These are phyloP conservation scores for Brachyhypopomus occidentalis DNA, from an alignment of 2,113 vertebrate species.

Conservation along the genomic window DNA sequence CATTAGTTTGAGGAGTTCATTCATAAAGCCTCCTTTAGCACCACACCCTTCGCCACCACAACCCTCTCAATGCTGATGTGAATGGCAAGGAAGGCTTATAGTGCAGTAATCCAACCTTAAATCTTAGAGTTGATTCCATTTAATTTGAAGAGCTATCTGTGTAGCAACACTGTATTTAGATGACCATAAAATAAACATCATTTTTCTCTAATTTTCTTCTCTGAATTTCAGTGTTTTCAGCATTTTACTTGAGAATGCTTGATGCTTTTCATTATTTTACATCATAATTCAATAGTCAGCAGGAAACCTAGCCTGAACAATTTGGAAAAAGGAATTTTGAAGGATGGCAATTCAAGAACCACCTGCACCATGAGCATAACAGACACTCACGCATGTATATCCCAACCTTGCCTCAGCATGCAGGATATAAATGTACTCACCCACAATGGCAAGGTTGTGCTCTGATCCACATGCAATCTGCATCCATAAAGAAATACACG, in stretches of 20 bases:
- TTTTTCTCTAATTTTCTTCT: not conserved
- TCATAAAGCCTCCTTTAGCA: conserved; percentile 13
- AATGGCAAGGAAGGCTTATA: conserved; percentile 36
- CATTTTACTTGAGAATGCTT: too few relatives aligned
- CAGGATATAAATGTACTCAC: conserved; percentile 73
- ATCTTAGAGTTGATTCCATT: not conserved
- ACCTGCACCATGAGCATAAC: not conserved
- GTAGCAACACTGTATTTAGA: conserved; percentile 4
- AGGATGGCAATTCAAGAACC: too few relatives aligned
- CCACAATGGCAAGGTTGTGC: conserved; percentile 89
- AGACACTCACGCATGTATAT: not conserved
- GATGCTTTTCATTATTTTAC: too few relatives aligned
- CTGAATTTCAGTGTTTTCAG: not conserved
- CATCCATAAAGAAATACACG: conserved; percentile 39
- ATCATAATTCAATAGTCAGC: not conserved
- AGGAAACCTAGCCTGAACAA: not conserved
- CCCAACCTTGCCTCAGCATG: not conserved
- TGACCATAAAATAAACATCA: not conserved
- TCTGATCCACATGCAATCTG: conserved; percentile 94
- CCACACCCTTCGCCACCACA: not conserved
- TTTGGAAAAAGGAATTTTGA: too few relatives aligned
- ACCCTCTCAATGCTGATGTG: not conserved
- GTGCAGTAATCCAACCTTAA: conserved; percentile 32
- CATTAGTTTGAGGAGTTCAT: conserved; percentile 3
- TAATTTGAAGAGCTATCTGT: conserved; percentile 7